Evolutionary conservation across 2,797 vertebrate genomes (phyloP).

Genomic region (Malacoctenus gilli): DNA sequence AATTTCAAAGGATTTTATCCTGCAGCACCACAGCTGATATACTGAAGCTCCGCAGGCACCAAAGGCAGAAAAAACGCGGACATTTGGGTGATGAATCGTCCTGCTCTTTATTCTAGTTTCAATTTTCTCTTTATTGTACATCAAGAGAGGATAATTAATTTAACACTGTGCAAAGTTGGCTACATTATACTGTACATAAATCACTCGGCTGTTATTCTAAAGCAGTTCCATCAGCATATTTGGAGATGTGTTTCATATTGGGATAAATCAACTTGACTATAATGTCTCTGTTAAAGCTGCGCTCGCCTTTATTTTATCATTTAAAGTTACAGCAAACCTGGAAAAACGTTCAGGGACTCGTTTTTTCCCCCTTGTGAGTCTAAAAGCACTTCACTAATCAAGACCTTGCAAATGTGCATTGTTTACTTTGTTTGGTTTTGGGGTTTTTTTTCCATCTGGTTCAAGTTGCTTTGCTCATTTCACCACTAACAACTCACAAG

Average conservation of each 20-base stretch:
- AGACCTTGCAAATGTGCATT: slow-evolving; percentile 5
- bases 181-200: slow-evolving; percentile 49
- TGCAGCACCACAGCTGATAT: slow-evolving; percentile 32
- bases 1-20: slow-evolving; percentile 36
- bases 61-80: slow-evolving; percentile 21
- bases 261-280: slow-evolving; percentile 51
- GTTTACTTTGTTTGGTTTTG: too few species aligned
- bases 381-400: slow-evolving; percentile 7
- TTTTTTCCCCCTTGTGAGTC: too few species aligned
- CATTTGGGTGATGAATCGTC: slow-evolving; percentile 55
- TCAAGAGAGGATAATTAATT: slow-evolving; percentile 66
- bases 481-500: too few species aligned
- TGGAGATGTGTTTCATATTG: slow-evolving; percentile 33
- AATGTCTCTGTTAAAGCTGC: slow-evolving; percentile 32
- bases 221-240: slow-evolving; percentile 59
- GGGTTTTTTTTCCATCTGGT: too few species aligned
- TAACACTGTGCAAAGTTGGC: slow-evolving; percentile 51
- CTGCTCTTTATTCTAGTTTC: slow-evolving; percentile 29
- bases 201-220: slow-evolving; percentile 40
- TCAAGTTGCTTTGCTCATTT: too few species aligned
- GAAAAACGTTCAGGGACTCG: too few species aligned
- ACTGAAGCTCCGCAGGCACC: slow-evolving; percentile 11
- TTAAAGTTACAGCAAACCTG: slow-evolving; percentile 11
- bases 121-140: slow-evolving; percentile 62
- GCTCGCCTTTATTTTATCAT: neutral